These are phyloP conservation scores for Nyctibius bracteatus DNA, from an alignment of 2,113 vertebrate species.

Conservation along the genomic window DNA sequence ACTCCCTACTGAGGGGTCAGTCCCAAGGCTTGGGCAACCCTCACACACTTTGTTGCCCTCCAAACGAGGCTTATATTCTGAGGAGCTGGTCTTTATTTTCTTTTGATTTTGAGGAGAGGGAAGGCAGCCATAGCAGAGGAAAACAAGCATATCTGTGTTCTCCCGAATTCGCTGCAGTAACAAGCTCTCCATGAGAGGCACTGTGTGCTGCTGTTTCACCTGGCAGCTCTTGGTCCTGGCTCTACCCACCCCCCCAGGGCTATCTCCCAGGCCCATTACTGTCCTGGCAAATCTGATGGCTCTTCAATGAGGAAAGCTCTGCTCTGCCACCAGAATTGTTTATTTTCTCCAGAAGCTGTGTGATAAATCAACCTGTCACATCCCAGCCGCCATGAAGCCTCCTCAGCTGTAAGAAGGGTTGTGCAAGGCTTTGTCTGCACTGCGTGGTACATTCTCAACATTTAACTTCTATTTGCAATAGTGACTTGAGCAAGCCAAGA, in stretches of 20 bases:
- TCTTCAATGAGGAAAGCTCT: not conserved
- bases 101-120: not conserved
- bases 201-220: not conserved
- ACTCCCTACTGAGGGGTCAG: not conserved
- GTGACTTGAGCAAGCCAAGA: not conserved
- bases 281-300: not conserved
- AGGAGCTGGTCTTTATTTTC: not conserved
- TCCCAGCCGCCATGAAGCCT: not conserved
- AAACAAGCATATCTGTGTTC: not conserved
- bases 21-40: not conserved
- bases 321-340: not conserved
- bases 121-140: not conserved
- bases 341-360: not conserved
- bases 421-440: not conserved
- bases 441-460: not conserved
- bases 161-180: not conserved
- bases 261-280: not conserved
- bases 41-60: rapidly evolving
- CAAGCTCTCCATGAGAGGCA: not conserved
- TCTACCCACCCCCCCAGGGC: not conserved
- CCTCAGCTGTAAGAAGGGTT: not conserved
- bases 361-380: conserved; percentile 59
- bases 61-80: rapidly evolving
- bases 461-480: not conserved
- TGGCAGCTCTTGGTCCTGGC: not conserved